Base-by-base conservation (phyloP, 1,140 invertebrate species). In the Brachionus paranguensis region DNA sequence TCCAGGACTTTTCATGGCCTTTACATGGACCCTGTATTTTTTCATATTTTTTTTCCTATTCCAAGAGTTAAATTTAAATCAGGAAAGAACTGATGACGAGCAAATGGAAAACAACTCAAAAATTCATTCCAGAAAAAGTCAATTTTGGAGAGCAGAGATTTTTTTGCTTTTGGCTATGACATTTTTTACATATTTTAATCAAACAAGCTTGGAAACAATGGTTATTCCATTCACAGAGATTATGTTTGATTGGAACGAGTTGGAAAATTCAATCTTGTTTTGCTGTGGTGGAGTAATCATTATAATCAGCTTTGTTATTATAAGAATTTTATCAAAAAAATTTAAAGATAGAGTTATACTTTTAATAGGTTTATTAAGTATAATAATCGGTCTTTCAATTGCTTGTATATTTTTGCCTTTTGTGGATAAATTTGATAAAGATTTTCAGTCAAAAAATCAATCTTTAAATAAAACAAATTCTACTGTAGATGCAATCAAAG, bases 121-220 rank as follows among this genome's bases (percentile, higher is more conserved):
- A 41, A 8, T 17, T 12, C 45, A 41, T 27, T 24, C 14, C 5
- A 53, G 37, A 11, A 84, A 45, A 29, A 20, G 84, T 68, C 55
- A 85, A 84, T 85, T 85, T 64, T 55, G 86, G 10, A 14, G 86
- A 81, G 81, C 83, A 78, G 86, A 86, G 64, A 84, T 86, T 27
- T 68, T 86, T 27, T 85, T 85, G 12, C 55, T 86, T 33, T 47
- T 86, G 11, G 76, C 65, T 41, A 41, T 86, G 37, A 72, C 84
- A 72, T 86, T 86, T 74, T 85, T 86, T 70, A 84, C 85, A 33
- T 86, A 84, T 60, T 86, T 86, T 84, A 68, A 85, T 45, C 86
- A 86, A 76, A 86, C 86, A 24, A 79, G 79, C 12, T 68, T 86
- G 43, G 86, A 86, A 64, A 84, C 83, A 65, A 74, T 84, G 27